Base-by-base conservation (phyloP, 2,113 vertebrate species). In the Chaetura pelagica region DNA sequence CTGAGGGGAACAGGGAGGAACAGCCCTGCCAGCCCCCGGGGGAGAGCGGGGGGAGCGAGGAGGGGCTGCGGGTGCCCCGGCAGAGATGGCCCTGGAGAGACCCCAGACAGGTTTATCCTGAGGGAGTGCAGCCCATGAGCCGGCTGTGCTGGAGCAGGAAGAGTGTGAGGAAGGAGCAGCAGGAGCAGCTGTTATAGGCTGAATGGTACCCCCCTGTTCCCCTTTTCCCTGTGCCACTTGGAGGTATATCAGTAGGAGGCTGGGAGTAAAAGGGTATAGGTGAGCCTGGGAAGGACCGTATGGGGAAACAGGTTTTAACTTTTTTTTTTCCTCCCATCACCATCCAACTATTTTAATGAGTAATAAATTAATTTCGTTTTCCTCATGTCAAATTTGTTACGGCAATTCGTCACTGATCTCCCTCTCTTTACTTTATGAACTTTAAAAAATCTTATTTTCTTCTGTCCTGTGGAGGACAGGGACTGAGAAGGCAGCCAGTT, bases 231-330 rank as follows among this genome's bases (percentile, higher is more conserved):
- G 14, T 13, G 16, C 23, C 8, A 3, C 66, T 38, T 34, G 34
- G 15, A 30, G 10, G 48, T 7, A 9, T 6, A 30, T 7, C 8
- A 17, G 46, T 48, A 48, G 46, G 14, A 12, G 34, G 29, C 40
- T 2, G 3, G 12, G 22, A 19, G 6, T 29, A 34, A 51, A 71
- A 48, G 46, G 20, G 46, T 48, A 17, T 19, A 48, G 5, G 10
- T 22, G n/a, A 71, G n/a, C 15, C 21, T 64, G 62, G 29, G 12
- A 29, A 35, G 38, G 14, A 8, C 0, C 1, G 4, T 16, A 15
- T 6, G 1, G 19, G 12, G 7, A 1, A 15, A n/a, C 4, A 22
- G 24, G 3, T 27, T 54, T 18, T 35, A 4, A 14, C 4, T 15
- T 46, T 58, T 80, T 77, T 0, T 7, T 6, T 64, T 64, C 52